Conservation (phyloP, 2,888 invertebrate genomes). For the Drosophila paranaensis region DNA sequence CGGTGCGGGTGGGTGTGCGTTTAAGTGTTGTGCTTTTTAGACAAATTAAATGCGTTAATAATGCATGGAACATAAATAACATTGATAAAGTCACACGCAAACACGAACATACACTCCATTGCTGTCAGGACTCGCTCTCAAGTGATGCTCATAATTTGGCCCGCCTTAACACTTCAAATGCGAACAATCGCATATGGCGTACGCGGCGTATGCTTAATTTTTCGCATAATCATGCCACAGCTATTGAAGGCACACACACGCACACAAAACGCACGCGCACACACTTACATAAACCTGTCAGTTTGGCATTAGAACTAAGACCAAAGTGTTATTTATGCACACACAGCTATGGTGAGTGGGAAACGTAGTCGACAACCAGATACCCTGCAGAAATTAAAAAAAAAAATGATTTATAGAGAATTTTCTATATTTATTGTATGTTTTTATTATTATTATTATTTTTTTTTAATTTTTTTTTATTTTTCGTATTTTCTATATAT, state of each 20-base stretch:
- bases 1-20: constrained; percentile 6
- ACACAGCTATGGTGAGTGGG: neutral
- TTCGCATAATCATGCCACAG: constrained; percentile 68
- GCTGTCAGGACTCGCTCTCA: constrained; percentile 32
- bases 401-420: neutral
- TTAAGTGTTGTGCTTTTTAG: constrained; percentile 60
- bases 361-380: neutral
- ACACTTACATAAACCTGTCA: constrained; percentile 70
- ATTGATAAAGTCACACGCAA: constrained; percentile 59
- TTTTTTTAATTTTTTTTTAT: too few relatives aligned
- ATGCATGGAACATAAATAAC: constrained; percentile 63
- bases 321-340: constrained; percentile 73
- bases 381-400: too few relatives aligned
- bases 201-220: constrained; percentile 71
- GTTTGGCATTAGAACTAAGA: constrained; percentile 72
- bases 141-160: constrained; percentile 50
- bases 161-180: constrained; percentile 73
- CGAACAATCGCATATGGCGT: constrained; percentile 62
- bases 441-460: neutral
- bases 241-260: constrained; percentile 50
- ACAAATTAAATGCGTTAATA: constrained; percentile 76
- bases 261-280: constrained; percentile 10
- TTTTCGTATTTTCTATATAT: too few relatives aligned
- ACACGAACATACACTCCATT: constrained; percentile 13
- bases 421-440: neutral